Base-by-base conservation (phyloP, 2,888 invertebrate species). In the Seira ritae region DNA sequence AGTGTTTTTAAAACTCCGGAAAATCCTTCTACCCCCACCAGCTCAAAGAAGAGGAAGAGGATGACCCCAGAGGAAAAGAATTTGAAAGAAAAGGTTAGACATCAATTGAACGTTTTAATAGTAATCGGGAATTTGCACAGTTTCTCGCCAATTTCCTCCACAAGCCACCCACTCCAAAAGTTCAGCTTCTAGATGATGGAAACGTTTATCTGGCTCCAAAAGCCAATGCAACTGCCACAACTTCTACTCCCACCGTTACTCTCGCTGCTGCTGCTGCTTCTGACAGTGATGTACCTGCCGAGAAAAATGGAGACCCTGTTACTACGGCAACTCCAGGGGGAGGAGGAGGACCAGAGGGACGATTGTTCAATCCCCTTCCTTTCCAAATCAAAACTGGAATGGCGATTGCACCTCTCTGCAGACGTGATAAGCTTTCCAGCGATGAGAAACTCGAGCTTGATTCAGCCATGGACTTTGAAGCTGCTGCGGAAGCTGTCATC, bases 381-480 rank as follows among this genome's bases (percentile, higher is more conserved):
- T 91, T 92, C 86, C 90, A 92, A 90, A 91, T 97, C 1, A 97
- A 97, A 91, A 94, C 93, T 50, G 96, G 96, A 90, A 98, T 98
- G 97, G 94, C 94, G 90, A 90, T 98, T 84, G 97, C 98, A 0
- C 96, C 96, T 0, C 89, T 93, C 1, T 91, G 92, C 17, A 93
- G 97, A 85, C 92, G 92, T 69, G 90, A 90, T 12, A 91, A 79
- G 4, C 80, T 96, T 15, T 91, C 91, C 8, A 90, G 92, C 10
- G 91, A 92, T 2, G 92, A 92, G 72, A 94, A 93, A 89, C 4
- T 15, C 2, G 4, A 6, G 10, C 60, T 85, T 19, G 80, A 82
- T 19, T 60, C 67, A 15, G 19, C 69, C 4, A 46, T 82, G 42
- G 24, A 22, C 8, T n/a, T 19, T 1, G 67, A 70, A 68, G n/a